phyloP scores from a whole-genome alignment of 2,888 invertebrate genomes.

The Nycteola revayana region DNA sequence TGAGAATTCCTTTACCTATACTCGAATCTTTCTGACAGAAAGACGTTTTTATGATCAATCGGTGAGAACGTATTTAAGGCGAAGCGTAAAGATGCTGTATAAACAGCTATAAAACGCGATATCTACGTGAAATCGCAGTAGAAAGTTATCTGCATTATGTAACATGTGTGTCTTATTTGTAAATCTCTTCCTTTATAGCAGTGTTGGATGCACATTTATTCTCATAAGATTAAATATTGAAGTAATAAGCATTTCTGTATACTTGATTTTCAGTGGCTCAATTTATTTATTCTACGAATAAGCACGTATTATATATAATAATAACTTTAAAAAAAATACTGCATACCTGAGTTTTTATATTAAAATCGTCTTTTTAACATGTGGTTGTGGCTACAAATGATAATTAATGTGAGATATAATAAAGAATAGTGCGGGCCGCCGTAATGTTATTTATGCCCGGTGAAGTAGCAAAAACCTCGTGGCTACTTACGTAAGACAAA shows the following conservation, averaged over 20 bases:
- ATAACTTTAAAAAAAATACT: no score
- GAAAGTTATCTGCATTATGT: conserved; percentile 22
- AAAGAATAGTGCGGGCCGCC: no score
- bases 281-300: no score
- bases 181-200: conserved; percentile 21
- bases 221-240: neutral
- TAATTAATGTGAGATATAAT: no score
- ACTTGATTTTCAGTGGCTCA: neutral
- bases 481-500: no score
- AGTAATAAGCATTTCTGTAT: no score
- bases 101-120: conserved; percentile 35
- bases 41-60: conserved; percentile 57
- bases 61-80: conserved; percentile 46
- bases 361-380: no score
- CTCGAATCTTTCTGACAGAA: conserved; percentile 48
- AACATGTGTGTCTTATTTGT: conserved; percentile 18
- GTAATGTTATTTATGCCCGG: no score
- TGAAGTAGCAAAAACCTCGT: no score
- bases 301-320: no score
- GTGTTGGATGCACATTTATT: conserved; percentile 13
- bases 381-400: no score
- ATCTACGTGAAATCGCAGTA: conserved; percentile 17
- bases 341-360: no score
- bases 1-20: conserved; percentile 48
- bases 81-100: conserved; percentile 42